A percentile compares a stretch with the other conserved stretches of the same genome.
phyloP scores from a whole-genome alignment of 2,113 vertebrate genomes.

The Gadus macrocephalus region DNA sequence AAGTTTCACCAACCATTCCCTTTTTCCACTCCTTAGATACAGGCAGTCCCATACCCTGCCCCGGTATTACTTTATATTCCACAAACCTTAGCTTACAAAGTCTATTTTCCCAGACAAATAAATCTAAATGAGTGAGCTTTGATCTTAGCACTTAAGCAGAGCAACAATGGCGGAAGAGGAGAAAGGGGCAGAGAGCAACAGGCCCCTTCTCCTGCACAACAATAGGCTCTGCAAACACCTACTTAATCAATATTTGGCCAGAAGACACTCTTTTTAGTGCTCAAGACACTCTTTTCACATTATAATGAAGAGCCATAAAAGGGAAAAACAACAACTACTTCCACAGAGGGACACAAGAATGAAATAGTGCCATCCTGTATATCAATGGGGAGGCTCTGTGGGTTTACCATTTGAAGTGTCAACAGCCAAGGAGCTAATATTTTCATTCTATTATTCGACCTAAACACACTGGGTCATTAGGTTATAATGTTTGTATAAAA shows the following conservation, averaged over 20 bases:
- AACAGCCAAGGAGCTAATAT: too few relatives aligned
- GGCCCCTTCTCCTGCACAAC: conserved; percentile 81
- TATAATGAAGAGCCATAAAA: conserved; percentile 96
- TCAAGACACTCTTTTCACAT: conserved; percentile 94
- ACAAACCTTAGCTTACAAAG: conserved; percentile 57
- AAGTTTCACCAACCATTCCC: conserved; percentile 7
- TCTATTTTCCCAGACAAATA: conserved; percentile 92
- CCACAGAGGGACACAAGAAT: conserved; percentile 80
- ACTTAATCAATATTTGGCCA: conserved; percentile 99
- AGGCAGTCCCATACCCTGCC: conserved; percentile 37
- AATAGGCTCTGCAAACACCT: conserved; percentile 95
- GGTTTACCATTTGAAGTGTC: too few relatives aligned
- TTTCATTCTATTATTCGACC: too few relatives aligned
- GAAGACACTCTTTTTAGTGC: conserved; percentile 75
- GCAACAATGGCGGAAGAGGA: conserved; percentile 86
- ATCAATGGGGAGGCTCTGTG: conserved; percentile 39
- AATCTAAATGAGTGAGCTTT: conserved; percentile 94
- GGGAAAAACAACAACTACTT: conserved; percentile 75
- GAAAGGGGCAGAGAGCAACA: conserved; percentile 82
- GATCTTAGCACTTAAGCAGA: conserved; percentile 90
- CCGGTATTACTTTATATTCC: conserved; percentile 56
- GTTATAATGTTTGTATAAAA: too few relatives aligned
- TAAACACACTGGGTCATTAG: too few relatives aligned
- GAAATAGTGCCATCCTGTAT: conserved; percentile 64
- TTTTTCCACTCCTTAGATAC: conserved; percentile 38